Evolutionary conservation across 1,140 invertebrate genomes (phyloP), one percentile per base, ranked within the genome.

Genomic region (Drosophila santomea): DNA sequence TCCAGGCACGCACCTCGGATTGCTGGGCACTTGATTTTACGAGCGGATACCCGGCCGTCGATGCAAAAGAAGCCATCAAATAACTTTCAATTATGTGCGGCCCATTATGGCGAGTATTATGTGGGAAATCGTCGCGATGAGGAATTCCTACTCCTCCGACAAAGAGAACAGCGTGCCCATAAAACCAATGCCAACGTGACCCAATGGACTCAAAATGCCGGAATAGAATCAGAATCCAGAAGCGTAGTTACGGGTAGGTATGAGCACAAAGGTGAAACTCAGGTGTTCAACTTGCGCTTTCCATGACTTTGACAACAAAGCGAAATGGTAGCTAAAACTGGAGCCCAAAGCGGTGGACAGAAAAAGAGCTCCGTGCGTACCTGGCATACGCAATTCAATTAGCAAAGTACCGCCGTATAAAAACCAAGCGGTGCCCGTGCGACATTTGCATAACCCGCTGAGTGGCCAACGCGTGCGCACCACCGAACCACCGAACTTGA

Each of bases 371-470:
- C 58, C 23, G 44, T 48, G 68, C 82, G 71, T 74, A 62, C 43
- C 50, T 48, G 83, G 64, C 78, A 89, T 85, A 88, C 83, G 72
- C 74, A 91, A 90, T 88, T 90, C 77, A 90, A 91, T 91, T 86
- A 83, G 78, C 78, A 91, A 91, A 91, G 44, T 90, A 85, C 69
- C 60, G 84, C 73, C 67, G 84, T 92, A 92, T 92, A 92, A 92
- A 91, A 92, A 92, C 81, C 78, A 81, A 74, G 77, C 67, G 57
- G 36, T 69, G 47, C 67, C 79, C 75, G 55, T 66, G 58, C 64
- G 62, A 64, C 84, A 90, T 91, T 91, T 91, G 83, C 91, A 92
- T 92, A 92, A 86, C 79, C 88, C 76, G 60, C 75, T 91, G 84
- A 85, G 80, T 89, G 74, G 90, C 85, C 86, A 71, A 61, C 71